A percentile compares a stretch with the other conserved stretches of the same genome.
Evolutionary conservation across 2,888 invertebrate species (phyloP).

Genomic region (Hypena proboscidalis): DNA sequence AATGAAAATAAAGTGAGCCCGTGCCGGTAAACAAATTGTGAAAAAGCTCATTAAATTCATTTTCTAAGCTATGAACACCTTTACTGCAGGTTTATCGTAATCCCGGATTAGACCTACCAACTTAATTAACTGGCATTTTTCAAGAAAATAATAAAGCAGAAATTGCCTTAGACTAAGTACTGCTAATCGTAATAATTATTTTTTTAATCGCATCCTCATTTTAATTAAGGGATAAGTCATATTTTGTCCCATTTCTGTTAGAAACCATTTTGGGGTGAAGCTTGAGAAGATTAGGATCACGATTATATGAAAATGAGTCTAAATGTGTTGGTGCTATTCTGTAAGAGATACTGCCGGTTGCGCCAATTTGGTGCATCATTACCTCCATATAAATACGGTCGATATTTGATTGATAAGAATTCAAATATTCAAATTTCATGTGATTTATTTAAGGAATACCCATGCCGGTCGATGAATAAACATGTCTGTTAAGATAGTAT

Average conservation of each 20-base stretch:
- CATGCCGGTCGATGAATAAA: too few relatives aligned
- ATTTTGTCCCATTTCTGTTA: background rate
- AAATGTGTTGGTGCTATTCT: too few relatives aligned
- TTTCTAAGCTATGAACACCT: conserved; percentile 50
- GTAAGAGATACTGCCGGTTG: too few relatives aligned
- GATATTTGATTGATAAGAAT: too few relatives aligned
- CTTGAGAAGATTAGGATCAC: too few relatives aligned
- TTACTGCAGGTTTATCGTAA: conserved; percentile 53
- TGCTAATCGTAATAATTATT: conserved; percentile 18
- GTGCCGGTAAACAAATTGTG: conserved; percentile 44
- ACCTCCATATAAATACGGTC: too few relatives aligned
- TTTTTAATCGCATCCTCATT: conserved; percentile 8
- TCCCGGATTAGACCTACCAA: conserved; percentile 37
- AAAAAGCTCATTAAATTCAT: conserved; percentile 55
- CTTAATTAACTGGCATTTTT: conserved; percentile 43
- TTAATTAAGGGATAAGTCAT: conserved; percentile 2
- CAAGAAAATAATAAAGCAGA: conserved; percentile 37
- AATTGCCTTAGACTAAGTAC: conserved; percentile 22
- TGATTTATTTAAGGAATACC: too few relatives aligned
- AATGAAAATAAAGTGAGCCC: conserved; percentile 28
- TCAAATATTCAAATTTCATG: too few relatives aligned
- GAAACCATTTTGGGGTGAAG: conserved; percentile 1
- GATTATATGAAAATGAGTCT: too few relatives aligned
- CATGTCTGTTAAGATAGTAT: too few relatives aligned
- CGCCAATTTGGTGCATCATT: too few relatives aligned